Evolutionary conservation across 2,797 vertebrate genomes (phyloP).

Genomic region (Coilia nasus): DNA sequence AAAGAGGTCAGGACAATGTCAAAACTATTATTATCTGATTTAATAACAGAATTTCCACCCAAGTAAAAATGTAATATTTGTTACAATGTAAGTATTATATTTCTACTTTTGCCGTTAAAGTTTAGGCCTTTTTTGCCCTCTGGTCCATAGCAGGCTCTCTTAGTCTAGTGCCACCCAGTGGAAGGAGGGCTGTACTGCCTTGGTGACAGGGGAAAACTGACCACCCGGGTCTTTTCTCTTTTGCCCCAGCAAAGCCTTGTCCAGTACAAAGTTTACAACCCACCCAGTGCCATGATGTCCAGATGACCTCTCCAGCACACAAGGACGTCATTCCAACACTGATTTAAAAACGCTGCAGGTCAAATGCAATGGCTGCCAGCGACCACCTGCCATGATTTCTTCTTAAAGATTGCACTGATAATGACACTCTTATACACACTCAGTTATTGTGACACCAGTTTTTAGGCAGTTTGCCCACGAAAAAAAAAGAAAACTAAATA

Average conservation of each 20-base stretch:
- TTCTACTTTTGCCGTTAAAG: neutral
- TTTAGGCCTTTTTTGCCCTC: neutral
- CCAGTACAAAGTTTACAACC: conserved; percentile 23
- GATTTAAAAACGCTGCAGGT: neutral
- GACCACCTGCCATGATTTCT: neutral
- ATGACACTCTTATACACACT: neutral
- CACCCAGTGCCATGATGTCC: neutral
- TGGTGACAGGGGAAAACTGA: neutral
- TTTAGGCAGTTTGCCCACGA: neutral
- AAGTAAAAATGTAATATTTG: neutral
- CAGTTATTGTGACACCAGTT: neutral
- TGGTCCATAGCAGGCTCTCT: neutral
- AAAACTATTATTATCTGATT: neutral
- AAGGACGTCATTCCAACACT: neutral
- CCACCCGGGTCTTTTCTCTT: neutral
- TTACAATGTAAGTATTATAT: neutral
- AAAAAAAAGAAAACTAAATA: conserved; percentile 35
- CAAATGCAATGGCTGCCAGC: neutral
- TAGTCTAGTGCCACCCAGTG: conserved; percentile 18
- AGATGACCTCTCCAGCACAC: neutral
- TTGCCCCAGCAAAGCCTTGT: neutral
- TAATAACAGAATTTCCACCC: neutral
- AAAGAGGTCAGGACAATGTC: neutral
- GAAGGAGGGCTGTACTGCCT: conserved; percentile 8
- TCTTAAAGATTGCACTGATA: neutral